These are phyloP conservation scores for Microdon myrmicae DNA, from an alignment of 2,888 invertebrate species.

Conservation along the genomic window DNA sequence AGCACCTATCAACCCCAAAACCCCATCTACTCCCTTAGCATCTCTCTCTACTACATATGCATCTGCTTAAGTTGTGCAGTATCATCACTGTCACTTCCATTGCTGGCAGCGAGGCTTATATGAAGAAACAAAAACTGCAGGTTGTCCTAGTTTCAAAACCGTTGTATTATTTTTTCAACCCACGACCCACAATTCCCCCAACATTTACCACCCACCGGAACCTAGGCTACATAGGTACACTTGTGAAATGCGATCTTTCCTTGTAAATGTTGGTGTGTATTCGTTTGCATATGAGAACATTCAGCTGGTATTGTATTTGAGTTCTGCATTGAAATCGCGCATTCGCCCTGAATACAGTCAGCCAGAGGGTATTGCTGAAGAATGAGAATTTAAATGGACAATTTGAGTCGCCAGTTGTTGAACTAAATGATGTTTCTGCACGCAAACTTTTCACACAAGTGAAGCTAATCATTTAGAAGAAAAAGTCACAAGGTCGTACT, in stretches of 20 bases:
- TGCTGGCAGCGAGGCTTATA: slow-evolving; percentile 23
- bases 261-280: neutral
- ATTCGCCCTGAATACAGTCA: slow-evolving; percentile 24
- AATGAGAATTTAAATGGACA: slow-evolving; percentile 4
- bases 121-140: slow-evolving; percentile 36
- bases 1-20: slow-evolving; percentile 3
- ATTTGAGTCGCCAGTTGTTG: slow-evolving; percentile 8
- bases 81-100: slow-evolving; percentile 1
- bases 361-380: slow-evolving; percentile 16
- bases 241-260: slow-evolving; percentile 20
- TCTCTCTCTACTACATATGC: slow-evolving; percentile 27
- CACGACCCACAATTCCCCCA: slow-evolving; percentile 5
- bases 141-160: slow-evolving; percentile 50
- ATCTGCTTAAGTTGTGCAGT: slow-evolving; percentile 19
- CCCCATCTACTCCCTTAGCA: slow-evolving; percentile 26
- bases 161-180: too few species aligned
- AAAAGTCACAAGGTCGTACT: slow-evolving; percentile 7
- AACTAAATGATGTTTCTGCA: slow-evolving; percentile 4
- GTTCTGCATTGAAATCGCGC: slow-evolving; percentile 35
- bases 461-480: neutral
- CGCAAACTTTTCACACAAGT: neutral
- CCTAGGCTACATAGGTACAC: too few species aligned
- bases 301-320: slow-evolving; percentile 6
- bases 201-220: too few species aligned
- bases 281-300: slow-evolving; percentile 10